Percentiles rank a stretch among this genome's conserved stretches.
phyloP scores from a whole-genome alignment of 2,113 vertebrate species.

The Lepus americanus region DNA sequence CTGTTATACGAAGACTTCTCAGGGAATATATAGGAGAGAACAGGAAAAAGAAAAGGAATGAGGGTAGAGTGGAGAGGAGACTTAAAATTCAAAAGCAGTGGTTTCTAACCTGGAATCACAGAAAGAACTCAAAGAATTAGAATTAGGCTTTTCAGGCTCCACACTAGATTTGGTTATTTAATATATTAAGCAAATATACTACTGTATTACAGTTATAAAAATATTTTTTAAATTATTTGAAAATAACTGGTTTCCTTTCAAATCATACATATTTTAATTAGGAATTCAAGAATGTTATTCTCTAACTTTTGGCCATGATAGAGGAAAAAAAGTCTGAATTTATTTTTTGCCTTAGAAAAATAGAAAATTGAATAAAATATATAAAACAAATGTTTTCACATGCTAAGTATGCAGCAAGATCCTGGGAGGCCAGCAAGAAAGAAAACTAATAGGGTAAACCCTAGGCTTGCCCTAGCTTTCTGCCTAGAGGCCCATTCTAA shows the following conservation, averaged over 20 bases:
- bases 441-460: background rate
- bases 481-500: background rate
- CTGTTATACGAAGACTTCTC: background rate
- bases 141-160: background rate
- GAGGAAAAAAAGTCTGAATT: slow-evolving; percentile 15
- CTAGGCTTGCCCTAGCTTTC: background rate
- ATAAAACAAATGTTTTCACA: slow-evolving; percentile 8
- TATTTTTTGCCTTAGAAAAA: background rate
- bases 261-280: background rate
- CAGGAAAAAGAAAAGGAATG: no score
- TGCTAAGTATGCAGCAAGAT: background rate
- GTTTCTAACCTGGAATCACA: background rate
- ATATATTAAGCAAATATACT: background rate
- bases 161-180: background rate
- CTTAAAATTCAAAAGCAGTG: background rate
- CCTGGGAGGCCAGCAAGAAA: background rate
- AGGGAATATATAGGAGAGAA: background rate
- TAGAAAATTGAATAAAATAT: background rate
- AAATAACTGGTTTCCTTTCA: background rate
- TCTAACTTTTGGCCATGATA: background rate
- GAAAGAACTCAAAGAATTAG: background rate
- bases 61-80: no score
- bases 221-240: background rate
- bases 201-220: background rate
- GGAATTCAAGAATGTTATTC: background rate